phyloP scores from a whole-genome alignment of 2,113 vertebrate genomes.

The Ellobius talpinus region DNA sequence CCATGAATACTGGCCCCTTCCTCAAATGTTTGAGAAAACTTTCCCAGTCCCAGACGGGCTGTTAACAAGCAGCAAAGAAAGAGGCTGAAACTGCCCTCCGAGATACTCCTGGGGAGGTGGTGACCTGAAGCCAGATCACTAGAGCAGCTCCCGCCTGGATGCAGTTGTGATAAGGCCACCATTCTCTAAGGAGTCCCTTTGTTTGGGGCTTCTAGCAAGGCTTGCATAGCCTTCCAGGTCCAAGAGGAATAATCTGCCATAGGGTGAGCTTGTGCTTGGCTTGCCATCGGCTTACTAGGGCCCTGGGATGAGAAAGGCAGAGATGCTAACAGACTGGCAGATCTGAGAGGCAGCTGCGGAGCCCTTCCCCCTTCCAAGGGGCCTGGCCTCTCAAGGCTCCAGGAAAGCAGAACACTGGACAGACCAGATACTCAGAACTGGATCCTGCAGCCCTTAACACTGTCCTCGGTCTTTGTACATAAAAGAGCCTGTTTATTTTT shows the following conservation, averaged over 20 bases:
- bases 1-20: neutral
- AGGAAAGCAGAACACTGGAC: slow-evolving; percentile 63
- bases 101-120: neutral
- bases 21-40: neutral
- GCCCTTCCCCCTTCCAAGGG: neutral
- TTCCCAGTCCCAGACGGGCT: neutral
- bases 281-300: slow-evolving; percentile 8
- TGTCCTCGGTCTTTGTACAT: slow-evolving; percentile 84
- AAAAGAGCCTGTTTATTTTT: slow-evolving; percentile 79
- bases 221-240: neutral
- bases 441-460: slow-evolving; percentile 82
- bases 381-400: slow-evolving; percentile 9
- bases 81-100: neutral
- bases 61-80: slow-evolving; percentile 17
- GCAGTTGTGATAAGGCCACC: neutral
- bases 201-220: neutral
- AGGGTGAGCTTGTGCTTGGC: slow-evolving; percentile 60
- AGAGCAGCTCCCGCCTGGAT: neutral
- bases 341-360: slow-evolving; percentile 4
- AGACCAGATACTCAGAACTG: slow-evolving; percentile 80
- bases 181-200: neutral
- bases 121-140: neutral
- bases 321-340: slow-evolving; percentile 14
- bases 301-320: neutral
- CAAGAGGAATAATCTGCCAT: neutral